Conservation (phyloP, 2,888 invertebrate genomes). For the Platynereis dumerilii region DNA sequence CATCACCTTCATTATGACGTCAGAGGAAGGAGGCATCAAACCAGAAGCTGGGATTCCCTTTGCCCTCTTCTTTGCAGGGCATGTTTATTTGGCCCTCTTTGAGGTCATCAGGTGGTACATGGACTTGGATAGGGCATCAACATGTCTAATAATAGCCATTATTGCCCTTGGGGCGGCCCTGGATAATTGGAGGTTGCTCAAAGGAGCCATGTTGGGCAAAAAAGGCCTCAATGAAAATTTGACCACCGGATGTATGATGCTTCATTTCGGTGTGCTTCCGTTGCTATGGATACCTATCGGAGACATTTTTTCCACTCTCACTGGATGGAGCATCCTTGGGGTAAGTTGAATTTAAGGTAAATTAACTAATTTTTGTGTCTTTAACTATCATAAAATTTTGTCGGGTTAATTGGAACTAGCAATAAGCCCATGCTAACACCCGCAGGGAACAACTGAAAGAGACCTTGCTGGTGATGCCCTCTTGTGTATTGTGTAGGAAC, state of each 20-base stretch:
- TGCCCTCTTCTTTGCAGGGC: constrained; percentile 3
- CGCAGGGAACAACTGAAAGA: too few relatives aligned
- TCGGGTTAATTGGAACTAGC: too few relatives aligned
- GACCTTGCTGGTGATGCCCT: too few relatives aligned
- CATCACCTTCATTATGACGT: too few relatives aligned
- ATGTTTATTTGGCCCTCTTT: constrained; percentile 2
- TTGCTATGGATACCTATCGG: neutral
- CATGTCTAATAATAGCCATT: neutral
- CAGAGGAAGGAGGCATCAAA: too few relatives aligned
- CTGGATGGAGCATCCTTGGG: too few relatives aligned
- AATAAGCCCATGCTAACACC: too few relatives aligned
- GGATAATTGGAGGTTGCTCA: neutral
- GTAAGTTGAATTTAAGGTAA: too few relatives aligned
- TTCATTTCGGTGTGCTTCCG: neutral
- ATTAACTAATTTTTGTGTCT: too few relatives aligned
- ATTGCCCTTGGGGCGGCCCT: neutral
- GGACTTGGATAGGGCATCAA: neutral
- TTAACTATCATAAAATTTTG: too few relatives aligned
- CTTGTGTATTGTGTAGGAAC: too few relatives aligned
- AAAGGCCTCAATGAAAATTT: neutral
- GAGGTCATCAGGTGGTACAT: neutral
- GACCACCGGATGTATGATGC: neutral
- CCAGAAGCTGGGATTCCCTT: neutral
- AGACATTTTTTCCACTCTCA: neutral
- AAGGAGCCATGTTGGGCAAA: constrained; percentile 1